Conservation (phyloP, 2,888 invertebrate species). For the Lobophora halterata region DNA sequence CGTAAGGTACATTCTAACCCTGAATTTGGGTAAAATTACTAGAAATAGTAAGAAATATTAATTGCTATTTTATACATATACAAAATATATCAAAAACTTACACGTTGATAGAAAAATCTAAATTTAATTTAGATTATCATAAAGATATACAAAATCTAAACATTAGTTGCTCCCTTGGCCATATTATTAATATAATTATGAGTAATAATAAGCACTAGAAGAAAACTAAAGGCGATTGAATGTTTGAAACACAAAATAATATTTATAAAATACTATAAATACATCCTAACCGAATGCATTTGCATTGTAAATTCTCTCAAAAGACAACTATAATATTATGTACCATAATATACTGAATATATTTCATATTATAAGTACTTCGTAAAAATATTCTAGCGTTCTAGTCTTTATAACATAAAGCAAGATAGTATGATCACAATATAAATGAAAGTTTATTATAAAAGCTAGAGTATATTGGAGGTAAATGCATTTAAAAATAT, state of each 20-base stretch:
- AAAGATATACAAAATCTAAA: conserved; percentile 25
- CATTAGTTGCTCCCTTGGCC: conserved; percentile 59
- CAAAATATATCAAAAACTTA: background rate
- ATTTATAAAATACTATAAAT: background rate
- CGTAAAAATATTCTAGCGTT: conserved; percentile 14
- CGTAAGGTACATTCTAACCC: too few species aligned
- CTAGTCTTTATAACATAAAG: conserved; percentile 10
- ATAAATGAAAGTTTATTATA: background rate
- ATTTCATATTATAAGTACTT: too few species aligned
- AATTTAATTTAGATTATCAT: conserved; percentile 25
- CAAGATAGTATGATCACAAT: too few species aligned
- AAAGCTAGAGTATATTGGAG: conserved; percentile 2
- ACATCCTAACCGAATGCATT: too few species aligned
- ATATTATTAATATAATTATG: conserved; percentile 30
- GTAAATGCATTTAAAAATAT: conserved; percentile 21
- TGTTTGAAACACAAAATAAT: too few species aligned
- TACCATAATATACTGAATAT: too few species aligned
- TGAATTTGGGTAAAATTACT: too few species aligned
- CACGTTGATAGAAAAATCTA: conserved; percentile 12
- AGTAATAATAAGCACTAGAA: conserved; percentile 1
- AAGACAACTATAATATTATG: too few species aligned
- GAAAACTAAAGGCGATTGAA: conserved; percentile 43
- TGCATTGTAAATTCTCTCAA: too few species aligned
- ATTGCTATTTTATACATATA: background rate
- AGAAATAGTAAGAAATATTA: too few species aligned